phyloP scores from a whole-genome alignment of 2,888 invertebrate species.

The Hyposoter dolosus region DNA sequence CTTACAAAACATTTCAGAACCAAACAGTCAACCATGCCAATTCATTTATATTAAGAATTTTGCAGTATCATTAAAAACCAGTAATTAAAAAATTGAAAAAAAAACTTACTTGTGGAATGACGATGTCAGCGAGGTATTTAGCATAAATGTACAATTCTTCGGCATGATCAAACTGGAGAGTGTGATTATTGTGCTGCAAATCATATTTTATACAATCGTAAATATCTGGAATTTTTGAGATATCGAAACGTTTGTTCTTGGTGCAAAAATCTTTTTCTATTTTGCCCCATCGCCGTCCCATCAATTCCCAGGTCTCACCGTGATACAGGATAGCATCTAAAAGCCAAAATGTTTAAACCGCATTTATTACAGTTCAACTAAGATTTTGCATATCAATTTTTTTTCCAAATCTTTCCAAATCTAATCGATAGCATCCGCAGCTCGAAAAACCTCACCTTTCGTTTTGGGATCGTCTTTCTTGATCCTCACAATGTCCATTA shows the following conservation, averaged over 20 bases:
- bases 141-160: slow-evolving; percentile 97
- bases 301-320: slow-evolving; percentile 99
- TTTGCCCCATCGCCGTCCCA: slow-evolving; percentile 99
- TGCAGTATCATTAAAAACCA: not conserved
- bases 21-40: not conserved
- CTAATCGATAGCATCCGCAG: not conserved
- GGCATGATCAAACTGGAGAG: slow-evolving; percentile 95
- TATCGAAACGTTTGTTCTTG: slow-evolving; percentile 96
- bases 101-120: slow-evolving; percentile 95
- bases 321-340: slow-evolving; percentile 97
- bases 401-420: not conserved
- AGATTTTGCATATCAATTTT: not conserved
- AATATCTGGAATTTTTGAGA: slow-evolving; percentile 99
- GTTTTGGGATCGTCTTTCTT: slow-evolving; percentile 96
- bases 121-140: slow-evolving; percentile 98
- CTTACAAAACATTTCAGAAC: slow-evolving; percentile 75
- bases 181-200: slow-evolving; percentile 98
- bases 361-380: too few species aligned
- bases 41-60: not conserved
- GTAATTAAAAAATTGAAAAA: not conserved
- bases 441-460: slow-evolving; percentile 86
- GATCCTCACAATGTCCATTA: slow-evolving; percentile 93
- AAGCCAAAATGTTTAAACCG: slow-evolving; percentile 59
- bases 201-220: slow-evolving; percentile 99
- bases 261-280: slow-evolving; percentile 99